A percentile compares a stretch with the other conserved stretches of the same genome.
Evolutionary conservation across 2,888 invertebrate species (phyloP).

Genomic region (Portevinia maculata): DNA sequence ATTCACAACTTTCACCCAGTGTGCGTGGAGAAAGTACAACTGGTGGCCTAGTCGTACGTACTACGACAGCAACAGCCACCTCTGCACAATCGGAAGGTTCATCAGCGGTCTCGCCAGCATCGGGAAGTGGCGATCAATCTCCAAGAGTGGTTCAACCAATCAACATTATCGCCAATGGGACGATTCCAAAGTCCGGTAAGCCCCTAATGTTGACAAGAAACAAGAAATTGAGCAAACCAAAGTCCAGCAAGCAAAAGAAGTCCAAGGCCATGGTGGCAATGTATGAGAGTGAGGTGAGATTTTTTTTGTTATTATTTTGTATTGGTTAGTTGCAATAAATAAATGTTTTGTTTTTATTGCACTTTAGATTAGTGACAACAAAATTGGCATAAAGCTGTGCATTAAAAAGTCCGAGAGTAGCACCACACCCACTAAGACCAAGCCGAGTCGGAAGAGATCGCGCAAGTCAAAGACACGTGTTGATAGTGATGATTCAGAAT

Average conservation of each 20-base stretch:
- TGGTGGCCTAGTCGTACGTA: conserved; percentile 14
- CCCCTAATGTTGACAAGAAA: conserved; percentile 80
- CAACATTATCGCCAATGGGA: conserved; percentile 80
- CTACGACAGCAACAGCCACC: conserved; percentile 23
- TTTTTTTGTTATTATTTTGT: neutral
- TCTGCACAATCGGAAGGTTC: conserved; percentile 59
- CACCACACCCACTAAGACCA: conserved; percentile 75
- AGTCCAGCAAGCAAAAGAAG: conserved; percentile 80
- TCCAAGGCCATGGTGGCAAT: conserved; percentile 84
- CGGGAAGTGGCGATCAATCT: conserved; percentile 65
- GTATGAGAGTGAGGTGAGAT: conserved; percentile 85
- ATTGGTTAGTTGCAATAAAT: no score
- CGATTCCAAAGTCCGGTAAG: conserved; percentile 82
- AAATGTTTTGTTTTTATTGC: neutral
- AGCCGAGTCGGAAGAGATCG: conserved; percentile 80
- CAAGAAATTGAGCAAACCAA: conserved; percentile 80
- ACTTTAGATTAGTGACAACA: conserved; percentile 83
- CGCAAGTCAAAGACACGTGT: conserved; percentile 80
- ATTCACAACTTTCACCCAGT: conserved; percentile 79
- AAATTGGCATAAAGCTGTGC: conserved; percentile 82
- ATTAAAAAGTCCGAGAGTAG: conserved; percentile 82
- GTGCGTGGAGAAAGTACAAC: conserved; percentile 33
- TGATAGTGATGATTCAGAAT: conserved; percentile 84
- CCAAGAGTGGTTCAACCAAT: conserved; percentile 71
- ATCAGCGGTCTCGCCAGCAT: conserved; percentile 62